These are phyloP conservation scores for Lycia hirtaria DNA, from an alignment of 2,888 invertebrate species.

Conservation along the genomic window DNA sequence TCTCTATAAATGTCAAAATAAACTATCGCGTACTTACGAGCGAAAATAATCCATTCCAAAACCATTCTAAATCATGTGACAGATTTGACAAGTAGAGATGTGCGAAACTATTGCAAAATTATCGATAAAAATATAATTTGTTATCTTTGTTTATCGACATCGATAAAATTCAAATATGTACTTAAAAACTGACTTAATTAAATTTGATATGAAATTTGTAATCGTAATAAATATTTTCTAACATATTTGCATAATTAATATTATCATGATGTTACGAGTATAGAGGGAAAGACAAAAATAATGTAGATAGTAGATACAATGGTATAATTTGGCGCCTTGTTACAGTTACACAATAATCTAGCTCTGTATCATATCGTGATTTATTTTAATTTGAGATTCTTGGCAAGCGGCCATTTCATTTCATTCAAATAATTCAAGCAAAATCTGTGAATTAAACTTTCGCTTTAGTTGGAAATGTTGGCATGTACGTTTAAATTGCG, in stretches of 20 bases:
- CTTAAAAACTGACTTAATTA: too few species aligned
- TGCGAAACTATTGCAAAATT: not conserved
- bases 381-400: constrained; percentile 22
- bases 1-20: too few species aligned
- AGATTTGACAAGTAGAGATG: not conserved
- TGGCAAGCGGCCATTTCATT: constrained; percentile 22
- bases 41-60: too few species aligned
- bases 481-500: constrained; percentile 19
- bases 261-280: too few species aligned
- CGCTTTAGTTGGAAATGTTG: constrained; percentile 13
- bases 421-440: constrained; percentile 20
- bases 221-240: too few species aligned
- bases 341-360: constrained; percentile 17
- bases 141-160: not conserved
- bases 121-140: not conserved
- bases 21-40: too few species aligned
- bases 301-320: not conserved
- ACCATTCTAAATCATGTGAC: too few species aligned
- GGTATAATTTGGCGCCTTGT: not conserved
- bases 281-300: too few species aligned
- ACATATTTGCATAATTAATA: too few species aligned
- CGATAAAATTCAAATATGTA: too few species aligned
- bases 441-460: constrained; percentile 27
- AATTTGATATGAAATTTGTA: too few species aligned
- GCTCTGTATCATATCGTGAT: constrained; percentile 7